Percentiles rank a stretch among this genome's conserved stretches.
phyloP scores from a whole-genome alignment of 2,797 vertebrate genomes.

The Jordanella pulchra region DNA sequence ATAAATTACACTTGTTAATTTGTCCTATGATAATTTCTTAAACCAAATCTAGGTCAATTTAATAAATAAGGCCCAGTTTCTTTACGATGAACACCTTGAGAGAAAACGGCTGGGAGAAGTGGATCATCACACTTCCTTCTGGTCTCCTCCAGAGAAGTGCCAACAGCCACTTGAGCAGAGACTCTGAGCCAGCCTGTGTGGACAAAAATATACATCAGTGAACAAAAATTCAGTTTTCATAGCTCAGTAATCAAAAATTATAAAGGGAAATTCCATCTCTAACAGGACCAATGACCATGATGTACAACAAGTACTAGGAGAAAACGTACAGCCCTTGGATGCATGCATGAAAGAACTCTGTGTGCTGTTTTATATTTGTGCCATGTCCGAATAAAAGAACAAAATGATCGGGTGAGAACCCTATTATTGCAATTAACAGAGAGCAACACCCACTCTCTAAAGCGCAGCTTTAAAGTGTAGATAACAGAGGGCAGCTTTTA shows the following conservation, averaged over 20 bases:
- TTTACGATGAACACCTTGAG: slow-evolving; percentile 79
- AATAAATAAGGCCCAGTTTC: not conserved
- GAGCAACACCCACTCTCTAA: slow-evolving; percentile 52
- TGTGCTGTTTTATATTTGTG: slow-evolving; percentile 20
- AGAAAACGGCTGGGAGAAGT: slow-evolving; percentile 90
- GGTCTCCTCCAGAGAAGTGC: slow-evolving; percentile 66
- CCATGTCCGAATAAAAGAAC: slow-evolving; percentile 37
- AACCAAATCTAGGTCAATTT: not conserved
- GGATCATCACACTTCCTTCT: slow-evolving; percentile 80
- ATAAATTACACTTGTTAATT: not conserved
- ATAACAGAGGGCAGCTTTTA: slow-evolving; percentile 47
- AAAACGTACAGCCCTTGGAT: slow-evolving; percentile 21
- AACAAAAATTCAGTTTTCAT: slow-evolving; percentile 13
- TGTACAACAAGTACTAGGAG: slow-evolving; percentile 36
- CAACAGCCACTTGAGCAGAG: slow-evolving; percentile 56
- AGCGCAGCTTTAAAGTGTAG: slow-evolving; percentile 37
- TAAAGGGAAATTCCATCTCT: slow-evolving; percentile 35
- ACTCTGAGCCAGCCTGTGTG: slow-evolving; percentile 63
- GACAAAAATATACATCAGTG: not conserved
- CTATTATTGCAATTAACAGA: slow-evolving; percentile 63
- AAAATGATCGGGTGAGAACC: slow-evolving; percentile 51
- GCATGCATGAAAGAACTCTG: slow-evolving; percentile 14
- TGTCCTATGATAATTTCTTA: not conserved
- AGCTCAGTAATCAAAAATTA: slow-evolving; percentile 6
- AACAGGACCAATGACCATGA: slow-evolving; percentile 52